These are phyloP conservation scores for Ophion slaviceki DNA, from an alignment of 2,888 invertebrate genomes.

Conservation along the genomic window DNA sequence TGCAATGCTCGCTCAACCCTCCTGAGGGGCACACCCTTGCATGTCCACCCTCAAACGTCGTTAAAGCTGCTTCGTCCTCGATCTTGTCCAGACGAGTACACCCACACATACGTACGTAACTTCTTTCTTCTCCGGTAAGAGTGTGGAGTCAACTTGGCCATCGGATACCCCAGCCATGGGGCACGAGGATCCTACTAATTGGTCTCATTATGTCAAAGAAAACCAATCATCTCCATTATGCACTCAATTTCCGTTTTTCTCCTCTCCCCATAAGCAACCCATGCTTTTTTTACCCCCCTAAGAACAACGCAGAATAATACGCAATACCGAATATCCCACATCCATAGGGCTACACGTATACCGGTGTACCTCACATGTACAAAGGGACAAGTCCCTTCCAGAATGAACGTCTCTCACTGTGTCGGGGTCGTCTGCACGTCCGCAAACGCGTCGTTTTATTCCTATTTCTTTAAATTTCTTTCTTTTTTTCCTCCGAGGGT, in stretches of 20 bases:
- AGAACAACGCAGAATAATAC: not conserved
- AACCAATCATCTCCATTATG: not conserved
- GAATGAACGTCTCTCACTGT: slow-evolving; percentile 53
- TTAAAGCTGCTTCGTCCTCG: slow-evolving; percentile 18
- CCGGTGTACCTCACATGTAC: not conserved
- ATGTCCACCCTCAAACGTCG: slow-evolving; percentile 35
- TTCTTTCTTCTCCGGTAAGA: slow-evolving; percentile 25
- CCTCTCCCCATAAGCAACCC: too few relatives aligned
- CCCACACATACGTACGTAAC: not conserved
- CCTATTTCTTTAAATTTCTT: too few relatives aligned
- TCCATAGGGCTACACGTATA: not conserved
- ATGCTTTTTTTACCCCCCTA: not conserved
- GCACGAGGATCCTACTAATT: slow-evolving; percentile 43
- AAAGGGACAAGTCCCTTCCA: slow-evolving; percentile 23
- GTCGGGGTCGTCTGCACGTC: slow-evolving; percentile 57
- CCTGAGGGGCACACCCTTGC: slow-evolving; percentile 10
- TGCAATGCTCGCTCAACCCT: slow-evolving; percentile 43
- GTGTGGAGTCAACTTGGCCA: slow-evolving; percentile 40
- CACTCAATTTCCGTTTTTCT: not conserved
- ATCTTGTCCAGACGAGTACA: slow-evolving; percentile 11
- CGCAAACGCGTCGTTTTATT: slow-evolving; percentile 32
- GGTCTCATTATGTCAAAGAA: slow-evolving; percentile 44
- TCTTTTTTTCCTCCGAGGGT: slow-evolving; percentile 5
- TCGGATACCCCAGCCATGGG: slow-evolving; percentile 40
- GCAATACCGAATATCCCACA: not conserved